A percentile compares a stretch with the other conserved stretches of the same genome.
Conservation (phyloP, 2,888 invertebrate genomes). For the Rhorus exstirpatorius region DNA sequence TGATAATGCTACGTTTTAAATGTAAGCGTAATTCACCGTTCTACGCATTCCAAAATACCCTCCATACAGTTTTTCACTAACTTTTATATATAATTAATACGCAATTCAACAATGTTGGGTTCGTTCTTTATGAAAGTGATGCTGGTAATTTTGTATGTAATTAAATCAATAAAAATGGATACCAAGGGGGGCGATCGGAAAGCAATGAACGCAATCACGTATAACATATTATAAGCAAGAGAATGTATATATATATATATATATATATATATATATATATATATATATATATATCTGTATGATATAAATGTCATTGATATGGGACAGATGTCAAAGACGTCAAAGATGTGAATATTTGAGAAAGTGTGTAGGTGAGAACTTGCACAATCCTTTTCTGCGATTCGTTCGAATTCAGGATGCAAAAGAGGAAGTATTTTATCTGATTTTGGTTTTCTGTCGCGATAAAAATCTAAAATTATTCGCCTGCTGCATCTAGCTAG, state of each 20-base stretch:
- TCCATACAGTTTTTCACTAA: slow-evolving; percentile 54
- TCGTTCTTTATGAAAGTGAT: not conserved
- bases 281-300: not conserved
- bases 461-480: slow-evolving; percentile 62
- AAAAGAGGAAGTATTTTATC: not conserved
- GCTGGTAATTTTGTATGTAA: no score
- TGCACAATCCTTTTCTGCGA: not conserved
- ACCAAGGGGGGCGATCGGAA: no score
- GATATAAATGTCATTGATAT: not conserved
- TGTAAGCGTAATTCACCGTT: slow-evolving; percentile 71
- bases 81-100: not conserved
- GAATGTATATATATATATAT: not conserved
- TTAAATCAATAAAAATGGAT: no score
- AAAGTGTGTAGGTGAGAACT: not conserved
- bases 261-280: no score
- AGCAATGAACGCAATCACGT: no score
- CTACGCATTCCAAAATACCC: slow-evolving; percentile 17
- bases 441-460: not conserved
- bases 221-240: no score
- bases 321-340: not conserved
- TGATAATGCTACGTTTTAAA: slow-evolving; percentile 78
- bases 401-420: not conserved
- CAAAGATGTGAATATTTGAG: no score
- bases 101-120: no score
- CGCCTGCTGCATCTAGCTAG: slow-evolving; percentile 51